A percentile compares a stretch with the other conserved stretches of the same genome.
These are phyloP conservation scores for Papilio machaon DNA, from an alignment of 1,140 invertebrate genomes.

Conservation along the genomic window DNA sequence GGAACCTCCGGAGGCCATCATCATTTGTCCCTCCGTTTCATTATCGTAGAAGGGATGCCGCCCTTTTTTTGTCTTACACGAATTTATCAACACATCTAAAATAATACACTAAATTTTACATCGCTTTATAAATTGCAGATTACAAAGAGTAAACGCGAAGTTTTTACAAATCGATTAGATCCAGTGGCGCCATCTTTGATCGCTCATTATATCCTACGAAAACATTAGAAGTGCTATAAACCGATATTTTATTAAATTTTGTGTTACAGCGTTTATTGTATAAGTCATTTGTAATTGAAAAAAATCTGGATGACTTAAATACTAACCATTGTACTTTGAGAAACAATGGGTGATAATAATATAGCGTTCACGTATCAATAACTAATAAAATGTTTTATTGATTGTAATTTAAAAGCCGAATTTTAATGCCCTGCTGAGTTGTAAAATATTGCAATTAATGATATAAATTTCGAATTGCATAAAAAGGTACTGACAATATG, in stretches of 20 bases:
- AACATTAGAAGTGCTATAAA: not conserved
- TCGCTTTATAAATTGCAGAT: not conserved
- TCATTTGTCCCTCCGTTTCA: constrained; percentile 62
- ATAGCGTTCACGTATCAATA: constrained; percentile 61
- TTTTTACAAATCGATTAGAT: constrained; percentile 17
- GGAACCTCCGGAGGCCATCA: constrained; percentile 65
- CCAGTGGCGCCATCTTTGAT: constrained; percentile 24
- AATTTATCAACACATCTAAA: constrained; percentile 25
- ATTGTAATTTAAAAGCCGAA: constrained; percentile 10
- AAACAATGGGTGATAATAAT: constrained; percentile 66
- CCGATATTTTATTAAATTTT: not conserved
- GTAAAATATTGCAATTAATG: not conserved
- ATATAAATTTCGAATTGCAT: not conserved
- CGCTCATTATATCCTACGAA: not conserved
- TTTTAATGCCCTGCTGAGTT: not conserved
- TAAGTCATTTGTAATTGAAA: constrained; percentile 31
- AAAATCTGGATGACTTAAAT: constrained; percentile 52
- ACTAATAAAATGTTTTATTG: constrained; percentile 44
- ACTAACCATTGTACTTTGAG: constrained; percentile 52
- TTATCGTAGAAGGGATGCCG: constrained; percentile 56
- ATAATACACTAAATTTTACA: constrained; percentile 8
- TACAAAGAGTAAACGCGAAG: not conserved
- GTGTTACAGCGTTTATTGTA: not conserved
- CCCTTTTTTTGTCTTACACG: constrained; percentile 46
- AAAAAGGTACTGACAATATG: not conserved